Evolutionary conservation across 2,888 invertebrate species (phyloP).

Genomic region (Brenthis ino): DNA sequence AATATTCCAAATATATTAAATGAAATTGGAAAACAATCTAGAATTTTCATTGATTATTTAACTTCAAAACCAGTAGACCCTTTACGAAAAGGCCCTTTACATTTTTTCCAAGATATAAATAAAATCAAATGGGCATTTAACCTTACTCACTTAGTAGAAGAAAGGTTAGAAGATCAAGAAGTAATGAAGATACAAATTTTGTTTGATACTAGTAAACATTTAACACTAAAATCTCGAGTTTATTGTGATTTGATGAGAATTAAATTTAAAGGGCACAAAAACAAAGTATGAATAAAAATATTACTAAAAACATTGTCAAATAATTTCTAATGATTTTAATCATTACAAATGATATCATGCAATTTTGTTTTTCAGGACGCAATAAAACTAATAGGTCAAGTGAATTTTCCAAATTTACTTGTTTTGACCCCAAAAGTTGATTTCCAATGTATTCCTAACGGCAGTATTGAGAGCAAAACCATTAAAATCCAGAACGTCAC

Average conservation of each 20-base stretch:
- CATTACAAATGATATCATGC: not conserved
- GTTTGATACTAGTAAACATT: constrained; percentile 73
- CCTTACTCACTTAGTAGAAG: constrained; percentile 63
- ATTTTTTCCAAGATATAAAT: constrained; percentile 73
- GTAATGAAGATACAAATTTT: constrained; percentile 72
- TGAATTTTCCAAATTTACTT: constrained; percentile 86
- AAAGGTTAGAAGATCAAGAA: constrained; percentile 69
- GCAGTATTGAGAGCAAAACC: constrained; percentile 63
- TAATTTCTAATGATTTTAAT: too few species aligned
- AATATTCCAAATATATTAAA: constrained; percentile 56
- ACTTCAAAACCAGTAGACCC: constrained; percentile 66
- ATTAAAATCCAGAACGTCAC: constrained; percentile 72
- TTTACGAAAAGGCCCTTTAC: constrained; percentile 55
- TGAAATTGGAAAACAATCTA: constrained; percentile 56
- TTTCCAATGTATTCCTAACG: constrained; percentile 83
- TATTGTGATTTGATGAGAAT: constrained; percentile 68
- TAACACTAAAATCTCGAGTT: constrained; percentile 62
- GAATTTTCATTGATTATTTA: constrained; percentile 63
- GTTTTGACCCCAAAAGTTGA: constrained; percentile 80
- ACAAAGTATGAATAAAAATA: constrained; percentile 56
- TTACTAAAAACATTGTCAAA: not conserved
- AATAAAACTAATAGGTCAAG: constrained; percentile 83
- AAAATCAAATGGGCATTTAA: constrained; percentile 74
- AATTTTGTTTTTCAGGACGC: constrained; percentile 78
- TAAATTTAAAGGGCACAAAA: constrained; percentile 73